phyloP scores from a whole-genome alignment of 2,797 vertebrate genomes.

The Eospalax fontanierii region DNA sequence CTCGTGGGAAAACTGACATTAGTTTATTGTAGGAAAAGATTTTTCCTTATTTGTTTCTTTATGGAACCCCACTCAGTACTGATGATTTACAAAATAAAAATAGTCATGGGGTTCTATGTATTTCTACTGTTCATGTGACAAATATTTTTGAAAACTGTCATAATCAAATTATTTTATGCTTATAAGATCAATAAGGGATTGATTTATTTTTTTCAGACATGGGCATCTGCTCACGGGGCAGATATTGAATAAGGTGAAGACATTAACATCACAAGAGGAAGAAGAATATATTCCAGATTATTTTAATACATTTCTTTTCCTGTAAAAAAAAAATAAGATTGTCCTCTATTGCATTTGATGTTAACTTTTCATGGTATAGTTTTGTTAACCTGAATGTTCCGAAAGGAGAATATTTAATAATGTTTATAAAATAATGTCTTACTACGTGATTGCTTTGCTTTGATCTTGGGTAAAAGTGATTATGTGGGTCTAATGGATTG shows the following conservation, averaged over 20 bases:
- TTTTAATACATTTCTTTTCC: not conserved
- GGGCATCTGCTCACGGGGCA: not conserved
- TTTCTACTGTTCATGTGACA: not conserved
- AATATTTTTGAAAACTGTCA: slow-evolving; percentile 17
- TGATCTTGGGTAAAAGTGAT: not conserved
- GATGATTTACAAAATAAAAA: not conserved
- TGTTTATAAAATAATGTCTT: not conserved
- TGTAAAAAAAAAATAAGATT: not conserved
- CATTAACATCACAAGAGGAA: not conserved
- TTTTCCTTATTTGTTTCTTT: not conserved
- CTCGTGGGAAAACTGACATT: not conserved
- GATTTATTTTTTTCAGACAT: not conserved
- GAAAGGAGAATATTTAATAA: not conserved
- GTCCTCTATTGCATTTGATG: not conserved
- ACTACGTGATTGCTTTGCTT: not conserved
- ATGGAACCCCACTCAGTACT: not conserved
- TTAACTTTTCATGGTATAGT: not conserved
- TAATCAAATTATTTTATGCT: not conserved
- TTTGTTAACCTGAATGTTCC: not conserved
- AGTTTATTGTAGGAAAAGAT: not conserved
- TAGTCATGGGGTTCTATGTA: not conserved
- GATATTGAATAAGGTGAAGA: not conserved
- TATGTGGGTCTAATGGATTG: not conserved
- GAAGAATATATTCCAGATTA: not conserved
- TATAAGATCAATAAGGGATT: not conserved